These are phyloP conservation scores for Trissolcus brochymenae DNA, from an alignment of 2,888 invertebrate species.

Conservation along the genomic window DNA sequence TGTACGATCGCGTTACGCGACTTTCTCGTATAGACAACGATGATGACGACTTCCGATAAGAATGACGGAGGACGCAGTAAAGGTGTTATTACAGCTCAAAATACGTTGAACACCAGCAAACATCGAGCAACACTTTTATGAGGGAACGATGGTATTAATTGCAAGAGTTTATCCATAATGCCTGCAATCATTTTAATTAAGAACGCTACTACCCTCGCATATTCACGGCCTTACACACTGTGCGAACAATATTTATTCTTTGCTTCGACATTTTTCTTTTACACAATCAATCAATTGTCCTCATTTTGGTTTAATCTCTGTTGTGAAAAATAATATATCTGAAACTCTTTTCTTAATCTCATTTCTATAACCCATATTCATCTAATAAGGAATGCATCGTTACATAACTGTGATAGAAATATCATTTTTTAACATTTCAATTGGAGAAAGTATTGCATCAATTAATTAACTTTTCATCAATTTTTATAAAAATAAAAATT, in stretches of 20 bases:
- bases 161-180: constrained; percentile 72
- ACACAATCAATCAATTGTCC: too few relatives aligned
- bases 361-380: constrained; percentile 34
- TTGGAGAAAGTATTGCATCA: too few relatives aligned
- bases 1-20: constrained; percentile 62
- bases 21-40: constrained; percentile 41
- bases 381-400: constrained; percentile 47
- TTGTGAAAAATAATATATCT: too few relatives aligned
- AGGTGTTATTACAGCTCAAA: constrained; percentile 70
- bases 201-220: constrained; percentile 62
- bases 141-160: constrained; percentile 68
- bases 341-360: not conserved
- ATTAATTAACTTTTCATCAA: too few relatives aligned
- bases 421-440: too few relatives aligned
- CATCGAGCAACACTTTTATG: constrained; percentile 67
- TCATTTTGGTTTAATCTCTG: too few relatives aligned
- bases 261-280: too few relatives aligned
- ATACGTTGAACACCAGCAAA: constrained; percentile 66
- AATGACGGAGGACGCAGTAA: constrained; percentile 65
- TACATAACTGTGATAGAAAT: constrained; percentile 42
- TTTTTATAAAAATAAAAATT: too few relatives aligned
- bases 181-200: constrained; percentile 73
- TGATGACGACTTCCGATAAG: constrained; percentile 69
- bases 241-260: too few relatives aligned
- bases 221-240: constrained; percentile 57